Conservation (phyloP, 2,113 vertebrate species). For the Rhynchomys soricoides region DNA sequence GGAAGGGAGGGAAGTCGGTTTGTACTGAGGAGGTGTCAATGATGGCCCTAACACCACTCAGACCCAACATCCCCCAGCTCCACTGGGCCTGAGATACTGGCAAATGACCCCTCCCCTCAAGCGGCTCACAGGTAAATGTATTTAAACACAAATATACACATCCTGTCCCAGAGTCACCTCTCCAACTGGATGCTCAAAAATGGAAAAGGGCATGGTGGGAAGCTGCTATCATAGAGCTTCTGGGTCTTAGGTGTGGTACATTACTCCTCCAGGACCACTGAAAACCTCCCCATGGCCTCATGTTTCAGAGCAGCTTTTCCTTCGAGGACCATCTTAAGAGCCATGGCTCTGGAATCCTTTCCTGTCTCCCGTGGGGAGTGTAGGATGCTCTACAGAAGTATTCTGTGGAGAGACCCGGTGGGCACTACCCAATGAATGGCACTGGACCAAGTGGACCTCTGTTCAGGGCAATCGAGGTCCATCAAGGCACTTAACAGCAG, state of each 20-base stretch:
- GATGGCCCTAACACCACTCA: background rate
- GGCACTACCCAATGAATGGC: background rate
- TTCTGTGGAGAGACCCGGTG: background rate
- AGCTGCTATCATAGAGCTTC: rapidly evolving
- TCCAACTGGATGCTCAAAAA: background rate
- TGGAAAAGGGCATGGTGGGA: background rate
- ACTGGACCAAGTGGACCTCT: background rate
- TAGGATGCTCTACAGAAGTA: background rate
- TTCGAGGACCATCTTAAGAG: too few relatives aligned
- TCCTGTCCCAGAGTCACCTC: background rate
- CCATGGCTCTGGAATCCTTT: background rate
- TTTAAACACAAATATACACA: background rate
- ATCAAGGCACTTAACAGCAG: background rate
- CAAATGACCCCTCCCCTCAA: background rate
- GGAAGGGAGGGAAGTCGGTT: background rate
- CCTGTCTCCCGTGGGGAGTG: background rate
- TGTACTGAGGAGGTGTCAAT: background rate
- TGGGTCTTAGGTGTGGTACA: rapidly evolving
- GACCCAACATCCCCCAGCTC: background rate
- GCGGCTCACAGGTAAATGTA: background rate
- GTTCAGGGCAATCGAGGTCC: conserved; percentile 20
- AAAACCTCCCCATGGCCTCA: rapidly evolving
- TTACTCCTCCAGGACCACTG: background rate
- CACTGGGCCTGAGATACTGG: background rate
- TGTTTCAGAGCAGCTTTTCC: background rate